Base-by-base conservation (phyloP, 2,113 vertebrate species). In the Melanocharis versteri region DNA sequence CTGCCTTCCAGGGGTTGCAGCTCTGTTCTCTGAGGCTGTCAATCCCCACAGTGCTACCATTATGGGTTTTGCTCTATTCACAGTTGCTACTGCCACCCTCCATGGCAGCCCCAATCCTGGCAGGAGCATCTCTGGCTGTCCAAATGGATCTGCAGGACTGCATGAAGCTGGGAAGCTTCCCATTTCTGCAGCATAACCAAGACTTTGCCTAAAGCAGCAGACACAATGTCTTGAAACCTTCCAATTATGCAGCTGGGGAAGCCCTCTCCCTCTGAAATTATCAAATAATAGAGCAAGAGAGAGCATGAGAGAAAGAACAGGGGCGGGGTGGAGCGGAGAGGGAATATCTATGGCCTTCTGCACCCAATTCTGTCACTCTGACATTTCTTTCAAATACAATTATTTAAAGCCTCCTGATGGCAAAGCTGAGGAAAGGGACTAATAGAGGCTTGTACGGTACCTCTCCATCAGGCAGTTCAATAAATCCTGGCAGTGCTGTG, bases 341-440 rank as follows among this genome's bases (percentile, higher is more conserved):
- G 33, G 76, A 94, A 89, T 94, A 93, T 79, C 70, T 72, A 72
- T 44, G 83, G 83, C 90, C 72, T 91, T 87, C 93, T 93, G 81
- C 77, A 94, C 89, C 92, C 89, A 68, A 70, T 83, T 90, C 87
- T 91, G 81, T 93, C 89, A 91, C 85, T 84, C 62, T 93, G 95
- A 96, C 87, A 94, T 90, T 97, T 96, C 96, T 96, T 96, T 96
- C 93, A 96, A 73, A 96, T 84, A 93, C 84, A 95, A 92, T 96
- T 95, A 97, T 96, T 95, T 97, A 97, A 95, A 83, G 79, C 83
- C 94, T 95, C 88, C 95, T 90, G 93, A 96, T 83, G 75, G 81
- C 81, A 95, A 95, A 91, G 92, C 95, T 89, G 79, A 95, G 95
- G 83, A 97, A 97, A 97, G 61, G 95, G 73, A 95, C 95, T 96